Conservation (phyloP, 2,797 vertebrate species). For the Sebastes hopkinsi region DNA sequence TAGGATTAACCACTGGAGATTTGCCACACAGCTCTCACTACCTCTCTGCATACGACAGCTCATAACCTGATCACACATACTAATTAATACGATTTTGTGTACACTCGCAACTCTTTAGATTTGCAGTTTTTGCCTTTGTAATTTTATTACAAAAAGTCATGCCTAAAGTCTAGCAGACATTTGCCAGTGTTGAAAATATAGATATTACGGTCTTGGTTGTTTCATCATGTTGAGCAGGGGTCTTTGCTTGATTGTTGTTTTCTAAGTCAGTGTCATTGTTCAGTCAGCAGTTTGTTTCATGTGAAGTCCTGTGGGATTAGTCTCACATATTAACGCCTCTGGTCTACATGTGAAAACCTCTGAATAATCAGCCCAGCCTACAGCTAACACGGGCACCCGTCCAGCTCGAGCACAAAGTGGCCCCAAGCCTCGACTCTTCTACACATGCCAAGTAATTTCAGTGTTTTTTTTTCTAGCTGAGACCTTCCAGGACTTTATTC, state of each 20-base stretch:
- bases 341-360: slow-evolving; percentile 48
- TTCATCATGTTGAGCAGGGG: slow-evolving; percentile 43
- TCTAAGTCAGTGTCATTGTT: slow-evolving; percentile 55
- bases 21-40: slow-evolving; percentile 58
- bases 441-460: slow-evolving; percentile 66
- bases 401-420: slow-evolving; percentile 64
- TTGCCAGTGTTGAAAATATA: slow-evolving; percentile 88
- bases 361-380: slow-evolving; percentile 33
- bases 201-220: slow-evolving; percentile 65
- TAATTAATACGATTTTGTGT: slow-evolving; percentile 63
- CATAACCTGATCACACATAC: slow-evolving; percentile 71
- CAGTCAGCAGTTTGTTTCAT: slow-evolving; percentile 52
- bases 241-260: slow-evolving; percentile 78
- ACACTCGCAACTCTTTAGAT: slow-evolving; percentile 72
- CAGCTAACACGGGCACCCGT: slow-evolving; percentile 43
- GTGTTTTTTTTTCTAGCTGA: slow-evolving; percentile 55
- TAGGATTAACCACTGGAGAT: slow-evolving; percentile 47
- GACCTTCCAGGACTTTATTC: slow-evolving; percentile 36
- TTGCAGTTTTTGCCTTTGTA: slow-evolving; percentile 78
- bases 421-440: slow-evolving; percentile 64
- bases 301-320: slow-evolving; percentile 79
- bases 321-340: slow-evolving; percentile 37
- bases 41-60: slow-evolving; percentile 67
- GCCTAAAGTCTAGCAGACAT: slow-evolving; percentile 87
- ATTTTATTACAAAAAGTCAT: slow-evolving; percentile 85